Evolutionary conservation across 2,888 invertebrate species (phyloP), one percentile per base, ranked within the genome.

Genomic region (Bombyx huttoni): DNA sequence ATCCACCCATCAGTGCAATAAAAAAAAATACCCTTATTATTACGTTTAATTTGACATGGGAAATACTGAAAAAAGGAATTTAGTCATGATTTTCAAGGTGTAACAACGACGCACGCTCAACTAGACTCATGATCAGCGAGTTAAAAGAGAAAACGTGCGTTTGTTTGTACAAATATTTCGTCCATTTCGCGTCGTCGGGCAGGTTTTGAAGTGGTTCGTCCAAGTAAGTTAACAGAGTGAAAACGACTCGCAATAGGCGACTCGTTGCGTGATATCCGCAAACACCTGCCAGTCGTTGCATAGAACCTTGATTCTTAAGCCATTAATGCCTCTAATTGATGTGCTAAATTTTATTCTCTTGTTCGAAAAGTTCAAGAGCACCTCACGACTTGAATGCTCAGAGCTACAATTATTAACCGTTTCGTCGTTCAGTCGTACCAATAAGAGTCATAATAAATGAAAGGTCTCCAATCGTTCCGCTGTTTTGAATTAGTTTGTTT

Each of bases 121-220:
- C 24, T 24, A 24, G 24, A 24, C 24, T 24, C 24, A 59, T 55
- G 54, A 55, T 60, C 60, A 63, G 64, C 59, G 58, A 64, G 64
- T 63, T 67, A 65, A 73, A 79, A 81, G 78, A 78, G 79, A 81
- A 82, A 84, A 71, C 76, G 69, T 64, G 57, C 62, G 71, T 78
- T 70, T 73, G 73, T 78, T 78, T 80, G 71, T 69, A 74, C 77
- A 79, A 81, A 81, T 78, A 81, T 79, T 81, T 81, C 75, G 75
- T 71, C 58, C 71, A 75, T 75, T 81, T 78, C 64, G 68, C 73
- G 72, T 59, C 64, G 61, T 57, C 64, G 56, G 71, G 75, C 79
- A 78, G 78, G 81, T 81, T 80, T 72, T 75, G 67, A 67, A 73
- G 72, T 67, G 69, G 67, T 61, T 66, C 67, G 74, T 68, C 66